Base-by-base conservation (phyloP, 1,140 invertebrate genomes). In the Pseudomyrmex pallidus region DNA sequence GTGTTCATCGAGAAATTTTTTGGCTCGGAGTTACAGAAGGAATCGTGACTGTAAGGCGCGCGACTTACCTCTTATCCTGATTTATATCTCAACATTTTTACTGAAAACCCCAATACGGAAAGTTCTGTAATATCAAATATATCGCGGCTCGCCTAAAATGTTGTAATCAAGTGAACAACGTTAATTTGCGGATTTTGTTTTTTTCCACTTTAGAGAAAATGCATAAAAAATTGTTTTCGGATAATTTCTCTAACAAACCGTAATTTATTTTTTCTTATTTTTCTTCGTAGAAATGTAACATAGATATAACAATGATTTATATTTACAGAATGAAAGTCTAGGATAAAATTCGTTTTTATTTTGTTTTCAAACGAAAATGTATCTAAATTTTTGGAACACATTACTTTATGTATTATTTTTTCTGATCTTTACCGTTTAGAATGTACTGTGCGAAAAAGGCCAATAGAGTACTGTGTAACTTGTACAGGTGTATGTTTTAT, bases 371-470 rank as follows among this genome's bases (percentile, higher is more conserved):
- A 12, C 35, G 1, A 10, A 12, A 15, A 46, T 17, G 62, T 35
- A 20, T 62, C 20, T 13, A 46, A 63, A 10, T 44, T 63, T 9
- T 0, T 3, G 48, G 2, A 20, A 13, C 12, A 8, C 17, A 64
- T 4, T 4, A 72, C 44, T 12, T 66, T 48, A 67, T 77, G 56
- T 77, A 77, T 77, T 46, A 77, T 22, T 8, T 66, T 44, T 17
- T 46, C 35, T 46, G 46, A 77, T 46, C 48, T 44, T 54, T 20
- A 12, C n/a, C 25, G 50, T 54, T 12, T 3, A 9, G n/a, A 3
- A 63, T 1, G 12, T 46, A 67, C 64, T 20, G n/a, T 67, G 63
- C 35, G 62, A 57, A 22, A 67, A 56, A 66, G 17, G 35, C 9
- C 52, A 66, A 46, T 63, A 7, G 10, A 22, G 44, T 66, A 66